These are phyloP conservation scores for Anhinga rufa DNA, from an alignment of 2,113 vertebrate species.

Conservation along the genomic window DNA sequence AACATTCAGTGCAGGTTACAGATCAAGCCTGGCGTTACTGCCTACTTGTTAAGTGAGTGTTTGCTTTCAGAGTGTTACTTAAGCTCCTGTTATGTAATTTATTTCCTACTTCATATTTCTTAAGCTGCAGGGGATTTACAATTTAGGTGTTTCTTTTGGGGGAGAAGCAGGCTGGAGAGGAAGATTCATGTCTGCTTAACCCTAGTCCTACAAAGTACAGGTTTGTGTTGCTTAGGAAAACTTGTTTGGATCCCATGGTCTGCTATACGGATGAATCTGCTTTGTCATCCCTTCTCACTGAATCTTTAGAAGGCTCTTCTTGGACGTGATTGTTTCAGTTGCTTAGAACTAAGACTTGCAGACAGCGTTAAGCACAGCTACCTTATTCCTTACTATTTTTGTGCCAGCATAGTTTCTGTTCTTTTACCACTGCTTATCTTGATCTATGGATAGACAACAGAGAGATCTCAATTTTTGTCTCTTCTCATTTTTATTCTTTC, in stretches of 20 bases:
- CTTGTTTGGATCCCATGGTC: neutral
- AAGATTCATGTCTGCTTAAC: neutral
- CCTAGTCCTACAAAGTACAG: neutral
- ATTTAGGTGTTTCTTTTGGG: neutral
- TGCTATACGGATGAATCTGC: neutral
- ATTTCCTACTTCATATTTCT: neutral
- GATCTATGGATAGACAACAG: neutral
- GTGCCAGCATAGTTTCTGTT: neutral
- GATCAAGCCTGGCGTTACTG: neutral
- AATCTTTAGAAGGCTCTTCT: neutral
- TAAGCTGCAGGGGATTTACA: neutral
- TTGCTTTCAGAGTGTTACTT: neutral
- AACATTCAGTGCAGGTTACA: neutral
- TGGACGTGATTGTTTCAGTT: neutral
- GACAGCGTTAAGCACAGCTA: neutral
- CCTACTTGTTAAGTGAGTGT: neutral
- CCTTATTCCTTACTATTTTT: neutral
- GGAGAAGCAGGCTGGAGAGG: neutral
- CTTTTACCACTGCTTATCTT: neutral
- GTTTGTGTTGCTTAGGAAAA: neutral
- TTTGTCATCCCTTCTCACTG: neutral
- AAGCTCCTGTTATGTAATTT: neutral
- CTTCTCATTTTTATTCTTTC: neutral
- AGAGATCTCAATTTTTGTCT: neutral
- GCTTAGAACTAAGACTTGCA: neutral